Percentiles rank a stretch among this genome's conserved stretches.
Conservation (phyloP, 2,113 vertebrate species). For the Balaenoptera acutorostrata region DNA sequence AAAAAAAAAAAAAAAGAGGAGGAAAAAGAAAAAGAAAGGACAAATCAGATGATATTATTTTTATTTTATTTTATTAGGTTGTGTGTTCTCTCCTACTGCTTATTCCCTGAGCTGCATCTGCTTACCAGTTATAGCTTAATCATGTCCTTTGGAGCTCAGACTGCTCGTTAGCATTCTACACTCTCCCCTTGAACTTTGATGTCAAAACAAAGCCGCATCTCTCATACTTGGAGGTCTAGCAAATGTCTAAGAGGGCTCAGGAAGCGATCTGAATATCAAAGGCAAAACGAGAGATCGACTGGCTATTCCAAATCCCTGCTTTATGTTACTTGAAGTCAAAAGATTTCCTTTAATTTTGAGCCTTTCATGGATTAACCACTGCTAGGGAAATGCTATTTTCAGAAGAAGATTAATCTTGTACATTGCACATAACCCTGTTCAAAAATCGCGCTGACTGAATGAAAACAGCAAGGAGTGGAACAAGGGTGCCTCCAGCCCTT, state of each 20-base stretch:
- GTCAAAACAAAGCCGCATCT: conserved; percentile 56
- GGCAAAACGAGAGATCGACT: neutral
- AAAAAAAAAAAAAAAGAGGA: neutral
- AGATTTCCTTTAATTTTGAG: conserved; percentile 27
- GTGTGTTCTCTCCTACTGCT: neutral
- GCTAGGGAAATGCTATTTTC: neutral
- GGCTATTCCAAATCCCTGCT: neutral
- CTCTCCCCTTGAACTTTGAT: conserved; percentile 24
- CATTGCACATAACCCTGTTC: neutral
- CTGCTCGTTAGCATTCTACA: conserved; percentile 9
- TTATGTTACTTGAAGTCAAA: conserved; percentile 18
- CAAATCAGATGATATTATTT: neutral
- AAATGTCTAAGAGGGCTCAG: conserved; percentile 32
- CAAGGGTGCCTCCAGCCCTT: neutral
- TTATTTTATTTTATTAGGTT: neutral
- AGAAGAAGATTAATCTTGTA: neutral
- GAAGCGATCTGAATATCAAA: conserved; percentile 61
- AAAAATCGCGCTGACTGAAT: neutral
- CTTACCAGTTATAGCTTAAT: conserved; percentile 40
- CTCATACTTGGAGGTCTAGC: conserved; percentile 8
- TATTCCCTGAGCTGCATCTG: neutral
- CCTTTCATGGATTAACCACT: conserved; percentile 12
- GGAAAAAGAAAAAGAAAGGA: neutral
- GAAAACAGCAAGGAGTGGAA: neutral
- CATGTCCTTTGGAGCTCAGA: neutral